Base-by-base conservation (phyloP, 2,113 vertebrate species). In the Limnothrissa miodon region DNA sequence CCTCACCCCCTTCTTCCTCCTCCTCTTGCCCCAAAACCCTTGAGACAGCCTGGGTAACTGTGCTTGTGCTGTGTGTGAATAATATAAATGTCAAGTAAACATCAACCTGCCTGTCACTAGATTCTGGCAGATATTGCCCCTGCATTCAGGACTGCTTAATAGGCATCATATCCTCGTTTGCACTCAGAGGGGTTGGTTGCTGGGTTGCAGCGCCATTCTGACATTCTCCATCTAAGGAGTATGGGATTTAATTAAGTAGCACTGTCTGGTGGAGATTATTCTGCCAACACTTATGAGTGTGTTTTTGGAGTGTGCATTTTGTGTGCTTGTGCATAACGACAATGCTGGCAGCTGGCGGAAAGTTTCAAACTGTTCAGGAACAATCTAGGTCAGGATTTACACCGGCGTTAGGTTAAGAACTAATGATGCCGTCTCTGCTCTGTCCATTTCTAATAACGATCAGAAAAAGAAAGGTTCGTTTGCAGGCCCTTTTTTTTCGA, bases 241-340 rank as follows among this genome's bases (percentile, higher is more conserved):
- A 70, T 70, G 62, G 11, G 15, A 70, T 70, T 70, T 70, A 70
- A 70, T 70, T 70, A 70, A 36, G 62, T 70, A 15, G 25, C 29
- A 13, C 29, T 70, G 29, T 70, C 62, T 36, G 29, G 25, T 15
- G 25, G 29, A 36, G 62, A 70, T 70, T 17, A 36, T 39, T 56
- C 46, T n/a, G 80, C n/a, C 29, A 21, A 6, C 79, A 19, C 13
- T 70, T 70, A 66, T 25, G 62, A 33, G 62, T 70, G 62, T 70
- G n/a, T 62, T 5, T 29, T 7, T 5, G 56, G 7, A 8, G 6
- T 48, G 46, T 11, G 1, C 9, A 2, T 8, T 29, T 8, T 10
- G 56, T 25, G 25, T 25, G 56, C 23, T 59, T 59, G 48, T 59
- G 56, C 51, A 21, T 53, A 7, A 23, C 6, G 51, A 23, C 51